A percentile compares a stretch with the other conserved stretches of the same genome.
Conservation (phyloP, 2,113 vertebrate genomes). For the Salvelinus alpinus region DNA sequence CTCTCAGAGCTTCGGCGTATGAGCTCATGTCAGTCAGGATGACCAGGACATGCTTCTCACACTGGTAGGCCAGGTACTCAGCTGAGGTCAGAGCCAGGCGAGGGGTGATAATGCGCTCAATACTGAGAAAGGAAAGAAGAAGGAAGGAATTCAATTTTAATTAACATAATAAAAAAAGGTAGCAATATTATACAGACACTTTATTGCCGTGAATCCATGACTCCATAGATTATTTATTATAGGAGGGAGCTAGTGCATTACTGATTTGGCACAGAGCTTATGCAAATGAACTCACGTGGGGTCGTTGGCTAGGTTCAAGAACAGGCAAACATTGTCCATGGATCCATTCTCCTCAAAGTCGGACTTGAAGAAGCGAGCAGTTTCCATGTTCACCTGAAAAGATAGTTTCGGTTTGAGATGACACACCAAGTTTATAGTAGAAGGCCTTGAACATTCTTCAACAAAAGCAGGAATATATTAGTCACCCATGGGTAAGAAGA, state of each 20-base stretch:
- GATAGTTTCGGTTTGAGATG: not conserved
- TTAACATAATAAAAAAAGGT: too few species aligned
- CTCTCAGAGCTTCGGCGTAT: slow-evolving; percentile 81
- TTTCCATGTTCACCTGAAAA: slow-evolving; percentile 83
- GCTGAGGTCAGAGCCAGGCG: slow-evolving; percentile 79
- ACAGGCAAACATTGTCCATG: slow-evolving; percentile 85
- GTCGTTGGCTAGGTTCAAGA: slow-evolving; percentile 81
- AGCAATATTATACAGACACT: not conserved
- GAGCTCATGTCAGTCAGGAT: slow-evolving; percentile 85
- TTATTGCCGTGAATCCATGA: not conserved
- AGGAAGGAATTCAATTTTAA: too few species aligned
- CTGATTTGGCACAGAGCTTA: not conserved
- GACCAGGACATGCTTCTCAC: slow-evolving; percentile 83
- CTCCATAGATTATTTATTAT: not conserved
- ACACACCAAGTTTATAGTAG: not conserved
- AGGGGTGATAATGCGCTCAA: slow-evolving; percentile 82
- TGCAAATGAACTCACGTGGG: slow-evolving; percentile 27
- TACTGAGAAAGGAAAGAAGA: slow-evolving; percentile 57
- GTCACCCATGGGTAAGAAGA: not conserved
- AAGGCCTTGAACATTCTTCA: slow-evolving; percentile 2
- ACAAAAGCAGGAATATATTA: not conserved
- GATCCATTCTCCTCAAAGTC: slow-evolving; percentile 84
- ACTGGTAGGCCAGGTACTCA: slow-evolving; percentile 83
- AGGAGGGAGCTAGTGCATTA: not conserved
- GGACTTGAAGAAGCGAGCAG: slow-evolving; percentile 82